Evolutionary conservation across 2,113 vertebrate species (phyloP).

Genomic region (Myotis brandtii): DNA sequence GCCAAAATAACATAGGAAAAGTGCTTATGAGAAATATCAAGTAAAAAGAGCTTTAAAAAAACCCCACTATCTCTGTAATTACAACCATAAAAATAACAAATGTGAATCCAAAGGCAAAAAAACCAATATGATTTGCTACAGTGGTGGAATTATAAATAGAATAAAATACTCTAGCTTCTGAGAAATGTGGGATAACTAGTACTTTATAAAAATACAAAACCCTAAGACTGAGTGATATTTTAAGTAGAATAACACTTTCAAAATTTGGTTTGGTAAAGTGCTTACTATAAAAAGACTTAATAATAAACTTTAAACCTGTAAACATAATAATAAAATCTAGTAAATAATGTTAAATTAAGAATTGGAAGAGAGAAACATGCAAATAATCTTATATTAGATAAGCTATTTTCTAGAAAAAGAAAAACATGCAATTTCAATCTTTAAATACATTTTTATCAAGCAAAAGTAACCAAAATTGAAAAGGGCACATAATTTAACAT

Average conservation of each 20-base stretch:
- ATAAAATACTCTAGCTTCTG: neutral
- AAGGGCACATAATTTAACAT: constrained; percentile 6
- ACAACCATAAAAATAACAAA: constrained; percentile 46
- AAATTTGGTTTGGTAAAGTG: neutral
- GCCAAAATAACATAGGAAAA: constrained; percentile 25
- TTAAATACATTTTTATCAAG: constrained; percentile 40
- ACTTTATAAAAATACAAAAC: constrained; percentile 16
- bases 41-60: constrained; percentile 55
- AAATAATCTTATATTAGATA: constrained; percentile 29
- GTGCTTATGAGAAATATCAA: neutral
- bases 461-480: constrained; percentile 5
- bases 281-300: constrained; percentile 4
- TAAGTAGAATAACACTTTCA: constrained; percentile 34
- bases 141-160: neutral
- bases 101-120: constrained; percentile 44
- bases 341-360: constrained; percentile 39
- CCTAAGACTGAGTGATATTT: neutral
- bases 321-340: neutral
- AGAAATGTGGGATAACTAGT: constrained; percentile 45
- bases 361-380: neutral
- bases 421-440: constrained; percentile 9
- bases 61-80: constrained; percentile 23
- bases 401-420: neutral
- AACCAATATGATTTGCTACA: neutral
- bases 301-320: constrained; percentile 6